Percentiles rank a stretch among this genome's conserved stretches.
Evolutionary conservation across 1,140 invertebrate genomes (phyloP).

Genomic region (Teleopsis dalmanni): DNA sequence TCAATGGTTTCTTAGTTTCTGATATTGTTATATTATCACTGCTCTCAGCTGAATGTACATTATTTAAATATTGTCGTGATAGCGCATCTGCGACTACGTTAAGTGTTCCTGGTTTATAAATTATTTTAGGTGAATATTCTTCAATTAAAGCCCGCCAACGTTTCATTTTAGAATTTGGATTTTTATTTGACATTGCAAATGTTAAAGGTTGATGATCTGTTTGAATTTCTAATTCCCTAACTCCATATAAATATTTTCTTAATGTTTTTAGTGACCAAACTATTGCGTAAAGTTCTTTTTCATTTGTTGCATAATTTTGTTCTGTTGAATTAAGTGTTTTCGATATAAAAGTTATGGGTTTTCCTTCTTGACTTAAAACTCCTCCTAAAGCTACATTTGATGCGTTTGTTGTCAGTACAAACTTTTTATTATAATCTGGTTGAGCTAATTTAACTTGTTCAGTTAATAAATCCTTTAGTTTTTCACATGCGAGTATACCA

Average conservation of each 20-base stretch:
- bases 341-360: conserved; percentile 9
- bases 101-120: conserved; percentile 20
- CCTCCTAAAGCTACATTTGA: conserved; percentile 23
- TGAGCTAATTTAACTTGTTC: conserved; percentile 30
- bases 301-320: conserved; percentile 19
- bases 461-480: conserved; percentile 39
- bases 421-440: conserved; percentile 27
- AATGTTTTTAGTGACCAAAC: conserved; percentile 42
- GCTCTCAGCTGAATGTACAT: conserved; percentile 1
- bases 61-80: conserved; percentile 4
- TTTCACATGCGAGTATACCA: conserved; percentile 35
- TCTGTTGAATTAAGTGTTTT: conserved; percentile 39
- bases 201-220: conserved; percentile 40
- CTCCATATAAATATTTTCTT: conserved; percentile 25
- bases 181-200: conserved; percentile 39
- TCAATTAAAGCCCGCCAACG: conserved; percentile 31
- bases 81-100: conserved; percentile 10
- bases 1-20: conserved; percentile 1
- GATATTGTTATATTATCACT: not conserved
- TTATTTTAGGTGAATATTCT: conserved; percentile 36
- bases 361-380: conserved; percentile 28
- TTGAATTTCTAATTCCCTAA: conserved; percentile 18
- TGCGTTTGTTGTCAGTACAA: conserved; percentile 28
- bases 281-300: conserved; percentile 37
- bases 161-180: conserved; percentile 31